Evolutionary conservation across 1,140 invertebrate genomes (phyloP), one percentile per base, ranked within the genome.

Genomic region (Bombyx mandarina): DNA sequence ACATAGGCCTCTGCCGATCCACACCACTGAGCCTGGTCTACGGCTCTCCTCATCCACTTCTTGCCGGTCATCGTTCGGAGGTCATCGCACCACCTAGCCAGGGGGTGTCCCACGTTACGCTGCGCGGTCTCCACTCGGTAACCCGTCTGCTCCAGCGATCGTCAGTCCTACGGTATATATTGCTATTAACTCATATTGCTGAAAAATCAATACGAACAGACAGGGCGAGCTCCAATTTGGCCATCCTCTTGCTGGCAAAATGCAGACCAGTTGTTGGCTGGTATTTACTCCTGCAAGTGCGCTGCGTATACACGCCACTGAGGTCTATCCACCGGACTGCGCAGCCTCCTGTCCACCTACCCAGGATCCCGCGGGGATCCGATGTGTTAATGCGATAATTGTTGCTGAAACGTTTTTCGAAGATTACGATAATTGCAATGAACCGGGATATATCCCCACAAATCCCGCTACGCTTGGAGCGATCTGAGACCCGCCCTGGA

Each of bases 241-340:
- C 80, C 79, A 83, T 79, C 7, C 79, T 54, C 55, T 82, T 80
- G 69, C 80, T 83, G 46, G 59, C 69, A 57, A 65, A 82, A 47
- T 82, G 77, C 1, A 50, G 53, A n/a, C 78, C 80, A n/a, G 63
- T 56, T 8, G 66, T 58, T 0, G 80, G 66, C 2, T 57, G 58
- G 43, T 62, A 52, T 2, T 65, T 35, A 59, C 63, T 73, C n/a
- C 80, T 56, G 61, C 80, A 83, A 6, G 69, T 64, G 1, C 80
- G 64, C 61, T 83, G 80, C 2, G 80, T 81, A 72, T 83, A 83
- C 0, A 77, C 53, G 1, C 72, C 69, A 45, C 66, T 74, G 0
- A 83, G 59, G 64, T 83, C 80, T 0, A 75, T 64, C 75, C 77
- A 81, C 3, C 80, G 67, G n/a, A 79, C 73, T 0, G 69, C 62